Evolutionary conservation across 2,113 vertebrate species (phyloP), one percentile per base, ranked within the genome.

Genomic region (Melierax canorus): DNA sequence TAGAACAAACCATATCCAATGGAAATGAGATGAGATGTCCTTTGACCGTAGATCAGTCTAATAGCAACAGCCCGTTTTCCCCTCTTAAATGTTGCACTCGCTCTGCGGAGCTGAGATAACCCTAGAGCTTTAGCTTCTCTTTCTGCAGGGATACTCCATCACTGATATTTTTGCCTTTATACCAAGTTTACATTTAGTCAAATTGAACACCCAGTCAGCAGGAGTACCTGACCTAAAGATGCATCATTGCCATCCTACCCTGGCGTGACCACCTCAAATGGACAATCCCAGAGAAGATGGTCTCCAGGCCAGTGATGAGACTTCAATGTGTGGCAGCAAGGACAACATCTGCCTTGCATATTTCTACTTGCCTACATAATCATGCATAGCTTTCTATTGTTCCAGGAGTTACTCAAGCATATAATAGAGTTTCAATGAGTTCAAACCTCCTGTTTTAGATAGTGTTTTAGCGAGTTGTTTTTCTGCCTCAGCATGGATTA

Each of bases 361-460:
- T 90, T 73, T 90, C 66, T 95, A 7, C 79, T 95, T 96, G 59
- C 72, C 73, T 96, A 34, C 48, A 78, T 78, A 77, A 96, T 39
- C 41, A 36, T 43, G 30, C 69, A 75, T 63, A 82, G n/a, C 86
- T 97, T 94, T 85, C 82, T 89, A 80, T 98, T 97, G 93, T 97
- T 96, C 77, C 89, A 95, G 56, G 71, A 97, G 81, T 73, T 92
- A 71, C 51, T 97, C 94, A 89, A 85, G 95, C 93, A 95, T 97
- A 97, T 93, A 96, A 97, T 96, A 97, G 95, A 97, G 80, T 96
- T 97, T 63, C 94, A 89, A 32, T 93, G 94, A 92, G 71, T 95
- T 97, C 82, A 97, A 67, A 89, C 66, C 84, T 97, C 78, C 93
- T 96, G 90, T 41, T 97, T 98, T 95, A 72, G 89, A 88, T 81